Evolutionary conservation across 2,888 invertebrate species (phyloP).

Genomic region (Schizaphis graminum): DNA sequence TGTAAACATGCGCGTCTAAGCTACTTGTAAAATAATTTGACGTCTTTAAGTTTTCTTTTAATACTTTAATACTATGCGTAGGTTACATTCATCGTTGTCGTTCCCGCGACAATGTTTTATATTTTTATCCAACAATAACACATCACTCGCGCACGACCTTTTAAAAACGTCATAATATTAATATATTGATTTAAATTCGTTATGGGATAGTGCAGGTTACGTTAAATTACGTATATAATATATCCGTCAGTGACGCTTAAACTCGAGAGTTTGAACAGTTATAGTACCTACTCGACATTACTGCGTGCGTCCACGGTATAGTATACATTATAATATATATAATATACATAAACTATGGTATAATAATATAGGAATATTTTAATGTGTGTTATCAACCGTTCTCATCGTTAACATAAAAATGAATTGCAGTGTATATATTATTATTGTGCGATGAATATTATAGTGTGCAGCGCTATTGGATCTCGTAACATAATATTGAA

Average conservation of each 20-base stretch:
- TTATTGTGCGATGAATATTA: neutral
- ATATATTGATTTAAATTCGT: neutral
- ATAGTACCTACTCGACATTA: slow-evolving; percentile 11
- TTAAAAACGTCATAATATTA: slow-evolving; percentile 25
- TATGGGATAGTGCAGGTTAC: neutral
- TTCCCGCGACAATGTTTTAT: neutral
- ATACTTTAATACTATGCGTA: neutral
- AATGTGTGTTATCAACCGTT: neutral
- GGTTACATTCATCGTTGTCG: neutral
- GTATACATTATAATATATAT: neutral
- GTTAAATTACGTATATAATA: neutral
- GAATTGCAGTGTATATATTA: neutral
- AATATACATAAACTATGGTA: neutral
- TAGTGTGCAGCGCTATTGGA: too few species aligned
- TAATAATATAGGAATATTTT: neutral
- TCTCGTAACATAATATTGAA: neutral
- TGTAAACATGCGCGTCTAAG: neutral
- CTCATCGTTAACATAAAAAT: slow-evolving; percentile 30
- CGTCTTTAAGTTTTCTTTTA: neutral
- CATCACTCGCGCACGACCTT: neutral
- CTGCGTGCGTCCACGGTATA: neutral
- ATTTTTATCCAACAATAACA: neutral
- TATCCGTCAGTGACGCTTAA: slow-evolving; percentile 34
- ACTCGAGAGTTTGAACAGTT: slow-evolving; percentile 15
- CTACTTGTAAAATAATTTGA: neutral